Conservation (phyloP, 2,113 vertebrate species). For the Gopherus flavomarginatus region DNA sequence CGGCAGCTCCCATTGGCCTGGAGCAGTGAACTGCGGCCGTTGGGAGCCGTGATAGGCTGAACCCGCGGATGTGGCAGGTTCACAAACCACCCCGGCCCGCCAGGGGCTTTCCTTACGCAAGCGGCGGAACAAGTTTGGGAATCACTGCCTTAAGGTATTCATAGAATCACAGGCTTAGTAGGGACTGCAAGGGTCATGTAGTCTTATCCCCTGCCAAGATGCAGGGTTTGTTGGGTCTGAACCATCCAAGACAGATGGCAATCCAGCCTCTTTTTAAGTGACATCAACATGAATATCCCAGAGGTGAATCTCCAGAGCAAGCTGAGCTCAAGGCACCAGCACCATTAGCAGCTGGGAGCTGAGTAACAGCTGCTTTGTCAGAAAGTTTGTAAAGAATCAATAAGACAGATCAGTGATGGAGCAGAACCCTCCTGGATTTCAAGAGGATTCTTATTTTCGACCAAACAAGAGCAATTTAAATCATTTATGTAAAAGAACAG, state of each 20-base stretch:
- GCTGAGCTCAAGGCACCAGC: not conserved
- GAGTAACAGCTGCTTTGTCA: not conserved
- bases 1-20: too few species aligned
- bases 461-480: not conserved
- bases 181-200: not conserved
- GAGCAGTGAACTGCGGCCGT: too few species aligned
- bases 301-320: not conserved
- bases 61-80: too few species aligned
- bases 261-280: not conserved
- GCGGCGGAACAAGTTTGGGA: too few species aligned
- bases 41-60: too few species aligned
- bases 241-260: not conserved
- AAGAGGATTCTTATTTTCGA: not conserved
- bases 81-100: too few species aligned
- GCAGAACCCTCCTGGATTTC: not conserved
- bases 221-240: not conserved
- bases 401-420: not conserved
- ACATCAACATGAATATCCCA: conserved; percentile 28
- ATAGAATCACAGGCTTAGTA: not conserved
- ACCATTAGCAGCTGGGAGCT: not conserved
- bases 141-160: conserved; percentile 11
- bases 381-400: conserved; percentile 7
- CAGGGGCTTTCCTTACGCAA: too few species aligned
- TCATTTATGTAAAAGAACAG: conserved; percentile 25
- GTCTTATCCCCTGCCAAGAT: not conserved